Evolutionary conservation across 35 echinoderm and acorn worm genomes (phyloP).

Genomic region (Strongylocentrotus purpuratus): DNA sequence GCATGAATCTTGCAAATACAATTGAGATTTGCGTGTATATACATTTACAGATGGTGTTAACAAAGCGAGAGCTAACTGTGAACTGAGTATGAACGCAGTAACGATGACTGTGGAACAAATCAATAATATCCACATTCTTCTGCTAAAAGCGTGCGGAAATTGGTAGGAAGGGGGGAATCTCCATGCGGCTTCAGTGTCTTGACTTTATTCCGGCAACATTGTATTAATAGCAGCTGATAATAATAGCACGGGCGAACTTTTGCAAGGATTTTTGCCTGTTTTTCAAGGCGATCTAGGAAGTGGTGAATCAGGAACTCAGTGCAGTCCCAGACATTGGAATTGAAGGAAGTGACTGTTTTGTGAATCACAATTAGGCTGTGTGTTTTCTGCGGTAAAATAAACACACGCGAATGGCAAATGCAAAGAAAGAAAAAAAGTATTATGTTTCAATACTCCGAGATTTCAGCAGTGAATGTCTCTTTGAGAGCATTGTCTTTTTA

Average conservation of each 20-base stretch:
- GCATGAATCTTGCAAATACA: too few relatives aligned
- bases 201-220: conserved; percentile 6
- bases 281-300: not conserved
- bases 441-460: not conserved
- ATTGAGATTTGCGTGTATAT: too few relatives aligned
- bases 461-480: not conserved
- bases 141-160: not conserved
- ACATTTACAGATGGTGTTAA: too few relatives aligned
- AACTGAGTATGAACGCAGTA: too few relatives aligned
- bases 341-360: not conserved
- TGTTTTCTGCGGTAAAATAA: not conserved
- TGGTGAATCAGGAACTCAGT: not conserved
- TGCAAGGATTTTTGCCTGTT: not conserved
- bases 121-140: not conserved
- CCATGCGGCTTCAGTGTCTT: not conserved
- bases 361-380: not conserved
- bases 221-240: not conserved
- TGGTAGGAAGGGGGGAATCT: not conserved
- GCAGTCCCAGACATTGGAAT: not conserved
- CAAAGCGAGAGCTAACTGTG: too few relatives aligned
- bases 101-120: not conserved
- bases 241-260: not conserved
- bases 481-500: not conserved
- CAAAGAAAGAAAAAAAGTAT: not conserved
- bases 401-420: not conserved